Conservation (phyloP, 2,113 vertebrate species). For the Pseudolaguvia tuberculata region DNA sequence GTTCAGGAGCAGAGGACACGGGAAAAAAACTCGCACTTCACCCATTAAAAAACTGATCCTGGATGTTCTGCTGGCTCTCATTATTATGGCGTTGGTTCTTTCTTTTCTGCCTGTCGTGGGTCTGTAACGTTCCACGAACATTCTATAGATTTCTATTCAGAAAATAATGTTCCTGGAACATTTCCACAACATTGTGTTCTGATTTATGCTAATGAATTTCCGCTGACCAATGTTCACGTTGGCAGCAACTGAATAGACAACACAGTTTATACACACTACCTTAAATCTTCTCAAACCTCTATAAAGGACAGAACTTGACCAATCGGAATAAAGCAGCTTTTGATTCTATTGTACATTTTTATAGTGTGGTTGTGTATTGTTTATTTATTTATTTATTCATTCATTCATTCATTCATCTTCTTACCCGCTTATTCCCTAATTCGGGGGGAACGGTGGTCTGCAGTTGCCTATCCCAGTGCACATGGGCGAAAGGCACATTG, state of each 20-base stretch:
- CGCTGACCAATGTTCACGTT: neutral
- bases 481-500: no score
- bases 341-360: neutral
- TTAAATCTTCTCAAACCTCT: neutral
- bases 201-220: no score
- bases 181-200: neutral
- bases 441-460: no score
- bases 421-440: no score
- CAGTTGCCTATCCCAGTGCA: no score
- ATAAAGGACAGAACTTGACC: neutral
- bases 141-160: neutral
- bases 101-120: conserved; percentile 67
- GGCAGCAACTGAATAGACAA: neutral
- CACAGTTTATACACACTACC: neutral
- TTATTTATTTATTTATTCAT: no score
- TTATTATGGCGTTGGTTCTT: conserved; percentile 60
- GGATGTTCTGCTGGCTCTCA: conserved; percentile 61
- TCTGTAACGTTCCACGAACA: conserved; percentile 1
- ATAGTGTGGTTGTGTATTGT: no score
- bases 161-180: neutral
- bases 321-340: neutral
- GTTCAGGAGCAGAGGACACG: conserved; percentile 78
- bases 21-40: conserved; percentile 52
- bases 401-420: no score
- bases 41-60: conserved; percentile 50